These are phyloP conservation scores for Acleris literana DNA, from an alignment of 2,888 invertebrate genomes.

Conservation along the genomic window DNA sequence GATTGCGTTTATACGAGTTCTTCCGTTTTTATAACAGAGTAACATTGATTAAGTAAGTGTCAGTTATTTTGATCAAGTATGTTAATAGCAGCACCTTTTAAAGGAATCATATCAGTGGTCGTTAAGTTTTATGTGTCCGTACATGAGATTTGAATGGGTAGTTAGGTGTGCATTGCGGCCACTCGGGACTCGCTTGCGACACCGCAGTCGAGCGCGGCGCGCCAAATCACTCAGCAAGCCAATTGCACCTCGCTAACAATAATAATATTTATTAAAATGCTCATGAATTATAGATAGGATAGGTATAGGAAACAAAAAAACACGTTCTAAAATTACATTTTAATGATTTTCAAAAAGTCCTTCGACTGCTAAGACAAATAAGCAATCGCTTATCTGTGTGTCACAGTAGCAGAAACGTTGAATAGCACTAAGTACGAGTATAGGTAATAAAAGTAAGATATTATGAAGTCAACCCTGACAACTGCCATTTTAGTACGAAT, in stretches of 20 bases:
- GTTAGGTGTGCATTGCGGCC: slow-evolving; percentile 66
- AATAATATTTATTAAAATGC: slow-evolving; percentile 42
- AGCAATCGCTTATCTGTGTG: too few relatives aligned
- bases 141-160: slow-evolving; percentile 54
- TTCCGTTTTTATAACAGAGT: slow-evolving; percentile 46
- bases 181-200: slow-evolving; percentile 61
- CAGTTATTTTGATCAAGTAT: slow-evolving; percentile 34
- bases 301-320: too few relatives aligned
- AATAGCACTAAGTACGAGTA: too few relatives aligned
- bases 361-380: too few relatives aligned
- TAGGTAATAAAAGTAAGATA: too few relatives aligned
- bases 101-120: slow-evolving; percentile 34
- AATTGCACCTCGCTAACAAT: slow-evolving; percentile 62
- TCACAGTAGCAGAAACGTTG: too few relatives aligned
- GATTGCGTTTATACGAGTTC: slow-evolving; percentile 57
- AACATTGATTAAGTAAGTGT: slow-evolving; percentile 33
- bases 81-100: slow-evolving; percentile 38
- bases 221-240: slow-evolving; percentile 70
- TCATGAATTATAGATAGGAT: slow-evolving; percentile 10
- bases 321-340: too few relatives aligned
- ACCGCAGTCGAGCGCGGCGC: slow-evolving; percentile 62
- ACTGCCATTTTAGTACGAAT: too few relatives aligned
- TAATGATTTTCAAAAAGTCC: too few relatives aligned
- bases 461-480: too few relatives aligned
- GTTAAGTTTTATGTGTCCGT: slow-evolving; percentile 41